Evolutionary conservation across 1,140 invertebrate species (phyloP).

Genomic region (Ips typographus): DNA sequence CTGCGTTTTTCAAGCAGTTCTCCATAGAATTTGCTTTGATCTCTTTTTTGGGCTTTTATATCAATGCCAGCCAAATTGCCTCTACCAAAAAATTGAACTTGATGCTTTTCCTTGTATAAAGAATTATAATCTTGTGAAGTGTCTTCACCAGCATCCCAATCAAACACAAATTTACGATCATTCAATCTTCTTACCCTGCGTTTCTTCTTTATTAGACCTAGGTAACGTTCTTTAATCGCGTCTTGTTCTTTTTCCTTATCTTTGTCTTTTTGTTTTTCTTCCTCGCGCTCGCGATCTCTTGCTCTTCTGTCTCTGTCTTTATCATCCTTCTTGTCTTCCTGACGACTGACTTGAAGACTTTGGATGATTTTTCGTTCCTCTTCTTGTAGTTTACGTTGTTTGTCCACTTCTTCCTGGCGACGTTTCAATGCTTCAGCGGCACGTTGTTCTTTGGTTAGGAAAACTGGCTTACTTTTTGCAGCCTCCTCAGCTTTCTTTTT

Average conservation of each 20-base stretch:
- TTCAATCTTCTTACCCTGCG: constrained; percentile 88
- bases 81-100: constrained; percentile 95
- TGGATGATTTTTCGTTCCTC: constrained; percentile 66
- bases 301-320: constrained; percentile 40
- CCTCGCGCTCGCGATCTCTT: constrained; percentile 55
- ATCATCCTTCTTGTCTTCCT: constrained; percentile 44
- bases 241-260: constrained; percentile 91
- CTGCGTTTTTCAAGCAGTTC: constrained; percentile 92
- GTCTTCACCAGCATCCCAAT: constrained; percentile 99
- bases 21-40: constrained; percentile 98
- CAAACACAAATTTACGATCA: constrained; percentile 99
- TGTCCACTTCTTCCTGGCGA: constrained; percentile 82
- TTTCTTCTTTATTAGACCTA: constrained; percentile 95
- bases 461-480: constrained; percentile 92
- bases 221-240: constrained; percentile 83
- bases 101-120: constrained; percentile 94
- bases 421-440: constrained; percentile 84
- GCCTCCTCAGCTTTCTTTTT: constrained; percentile 97
- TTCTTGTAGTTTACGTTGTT: constrained; percentile 66
- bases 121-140: constrained; percentile 97
- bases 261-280: constrained; percentile 62
- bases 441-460: constrained; percentile 94
- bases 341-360: constrained; percentile 38
- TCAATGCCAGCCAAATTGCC: constrained; percentile 98
- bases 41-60: constrained; percentile 94